These are phyloP conservation scores for Seira musarum DNA, from an alignment of 2,888 invertebrate species.

Conservation along the genomic window DNA sequence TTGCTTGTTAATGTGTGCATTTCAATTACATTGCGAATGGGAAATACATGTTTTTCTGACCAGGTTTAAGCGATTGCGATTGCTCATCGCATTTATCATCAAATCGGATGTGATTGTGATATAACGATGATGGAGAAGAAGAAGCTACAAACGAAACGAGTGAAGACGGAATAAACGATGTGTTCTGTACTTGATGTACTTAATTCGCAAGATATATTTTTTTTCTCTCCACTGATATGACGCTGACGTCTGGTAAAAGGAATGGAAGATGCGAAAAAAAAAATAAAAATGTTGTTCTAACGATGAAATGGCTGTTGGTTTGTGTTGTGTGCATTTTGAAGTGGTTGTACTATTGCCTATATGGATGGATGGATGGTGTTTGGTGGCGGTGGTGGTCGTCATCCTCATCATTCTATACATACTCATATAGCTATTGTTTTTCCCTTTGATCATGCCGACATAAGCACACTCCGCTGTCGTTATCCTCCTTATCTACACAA, in stretches of 20 bases:
- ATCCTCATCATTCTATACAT: neutral
- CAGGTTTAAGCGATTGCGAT: too few species aligned
- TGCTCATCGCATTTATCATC: conserved; percentile 9
- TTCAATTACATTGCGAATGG: too few species aligned
- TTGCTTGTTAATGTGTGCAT: conserved; percentile 3
- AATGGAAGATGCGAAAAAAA: conserved; percentile 11
- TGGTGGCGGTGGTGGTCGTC: conserved; percentile 38
- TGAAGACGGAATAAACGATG: conserved; percentile 21
- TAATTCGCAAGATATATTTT: too few species aligned
- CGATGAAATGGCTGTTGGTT: too few species aligned
- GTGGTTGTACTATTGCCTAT: conserved; percentile 12
- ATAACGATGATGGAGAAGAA: conserved; percentile 29
- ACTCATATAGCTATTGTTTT: conserved; percentile 54
- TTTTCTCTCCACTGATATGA: too few species aligned
- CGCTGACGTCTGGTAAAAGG: conserved; percentile 24
- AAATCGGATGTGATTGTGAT: conserved; percentile 54
- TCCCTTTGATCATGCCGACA: conserved; percentile 63
- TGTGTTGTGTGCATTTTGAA: conserved; percentile 18
- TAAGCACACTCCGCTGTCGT: conserved; percentile 62
- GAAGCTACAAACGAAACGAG: conserved; percentile 40
- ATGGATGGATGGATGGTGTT: neutral
- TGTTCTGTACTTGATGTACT: too few species aligned
- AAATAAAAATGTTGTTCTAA: conserved; percentile 12
- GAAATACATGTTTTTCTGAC: neutral
- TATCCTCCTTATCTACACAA: conserved; percentile 61